These are phyloP conservation scores for Microcebus griseorufus DNA, from an alignment of 2,113 vertebrate genomes.

Conservation along the genomic window DNA sequence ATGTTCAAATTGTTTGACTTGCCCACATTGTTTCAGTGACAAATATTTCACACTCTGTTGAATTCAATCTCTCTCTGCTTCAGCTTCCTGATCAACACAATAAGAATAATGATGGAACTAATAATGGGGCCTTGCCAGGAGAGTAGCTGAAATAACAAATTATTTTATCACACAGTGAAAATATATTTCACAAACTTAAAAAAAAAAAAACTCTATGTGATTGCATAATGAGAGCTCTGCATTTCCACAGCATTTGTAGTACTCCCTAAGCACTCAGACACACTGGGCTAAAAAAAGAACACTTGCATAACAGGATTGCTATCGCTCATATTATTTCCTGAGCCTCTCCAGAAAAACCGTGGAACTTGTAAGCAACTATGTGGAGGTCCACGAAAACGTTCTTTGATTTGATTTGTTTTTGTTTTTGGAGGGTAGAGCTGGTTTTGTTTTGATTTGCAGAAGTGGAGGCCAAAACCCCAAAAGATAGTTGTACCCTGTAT, in stretches of 20 bases:
- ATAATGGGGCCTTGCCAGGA: slow-evolving; percentile 50
- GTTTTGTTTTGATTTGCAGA: neutral
- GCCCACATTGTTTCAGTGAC: slow-evolving; percentile 38
- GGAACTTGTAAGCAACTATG: neutral
- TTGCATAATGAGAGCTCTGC: neutral
- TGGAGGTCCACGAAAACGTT: neutral
- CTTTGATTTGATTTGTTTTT: neutral
- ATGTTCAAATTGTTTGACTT: slow-evolving; percentile 45
- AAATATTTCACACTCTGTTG: slow-evolving; percentile 54
- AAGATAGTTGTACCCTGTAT: neutral
- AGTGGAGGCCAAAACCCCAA: neutral
- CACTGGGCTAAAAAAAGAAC: slow-evolving; percentile 28
- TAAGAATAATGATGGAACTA: slow-evolving; percentile 23
- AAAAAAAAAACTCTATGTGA: neutral
- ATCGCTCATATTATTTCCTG: neutral
- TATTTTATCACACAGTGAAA: slow-evolving; percentile 63
- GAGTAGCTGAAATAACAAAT: slow-evolving; percentile 60
- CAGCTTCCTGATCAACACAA: slow-evolving; percentile 31
- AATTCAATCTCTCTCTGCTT: slow-evolving; percentile 5
- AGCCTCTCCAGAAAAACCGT: neutral
- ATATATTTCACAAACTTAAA: slow-evolving; percentile 56
- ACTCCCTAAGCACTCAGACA: neutral
- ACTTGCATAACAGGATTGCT: neutral
- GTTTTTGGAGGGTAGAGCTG: neutral
- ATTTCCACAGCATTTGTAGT: neutral